Base-by-base conservation (phyloP, 1,140 invertebrate genomes). In the Cephus cinctus region DNA sequence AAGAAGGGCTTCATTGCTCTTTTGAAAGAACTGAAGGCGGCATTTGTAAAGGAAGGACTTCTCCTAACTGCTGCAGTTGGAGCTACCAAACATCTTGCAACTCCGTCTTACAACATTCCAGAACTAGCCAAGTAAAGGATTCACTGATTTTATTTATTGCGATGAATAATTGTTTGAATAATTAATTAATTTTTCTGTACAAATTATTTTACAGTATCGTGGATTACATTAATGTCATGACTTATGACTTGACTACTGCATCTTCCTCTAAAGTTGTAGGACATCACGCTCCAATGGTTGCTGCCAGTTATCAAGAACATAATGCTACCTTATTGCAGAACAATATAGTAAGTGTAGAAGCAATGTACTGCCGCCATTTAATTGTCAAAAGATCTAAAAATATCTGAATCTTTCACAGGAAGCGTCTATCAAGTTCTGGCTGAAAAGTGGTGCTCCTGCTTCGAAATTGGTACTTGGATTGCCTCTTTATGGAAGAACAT, bases 231-330 rank as follows among this genome's bases (percentile, higher is more conserved):
- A 82, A 83, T 52, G 42, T 89, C 0, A 88, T 89, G 86, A 62
- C 84, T 0, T 91, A 91, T 49, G 88, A 90, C 59, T 75, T 86
- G 38, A n/a, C n/a, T n/a, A 81, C 87, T 52, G 87, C 86, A 3
- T 52, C 78, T 32, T 84, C 82, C 81, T 80, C 87, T 41, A 32
- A 55, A 0, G 60, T 57, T 0, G 81, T 82, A 5, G 84, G 83
- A 6, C 78, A 83, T 21, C 85, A 86, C 57, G 75, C 86, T 1
- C 81, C 83, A 0, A 57, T 87, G 0, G 80, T 80, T 52, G 56
- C 65, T 14, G 22, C 27, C 0, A n/a, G 11, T 2, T 15, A 0
- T 1, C 48, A 55, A 14, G 25, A 20, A 18, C n/a, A n/a, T n/a
- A 36, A 12, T 15, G 34, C 34, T 9, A 8, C 43, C n/a, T 21